These are phyloP conservation scores for Daktulosphaira vitifoliae DNA, from an alignment of 1,140 invertebrate species.

Conservation along the genomic window DNA sequence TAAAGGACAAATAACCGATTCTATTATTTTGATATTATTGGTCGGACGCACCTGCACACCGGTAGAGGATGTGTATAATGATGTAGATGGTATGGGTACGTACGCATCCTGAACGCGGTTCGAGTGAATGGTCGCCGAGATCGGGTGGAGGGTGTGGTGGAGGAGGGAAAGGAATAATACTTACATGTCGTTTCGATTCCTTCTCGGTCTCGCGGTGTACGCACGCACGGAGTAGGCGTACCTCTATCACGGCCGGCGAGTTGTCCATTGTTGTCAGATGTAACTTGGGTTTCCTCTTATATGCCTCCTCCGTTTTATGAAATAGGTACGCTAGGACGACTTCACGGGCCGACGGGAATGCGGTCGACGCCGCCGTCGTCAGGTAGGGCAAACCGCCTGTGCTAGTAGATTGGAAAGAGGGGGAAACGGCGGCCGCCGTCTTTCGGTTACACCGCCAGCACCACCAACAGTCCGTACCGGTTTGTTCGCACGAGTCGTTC, in stretches of 20 bases:
- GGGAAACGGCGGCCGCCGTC: not conserved
- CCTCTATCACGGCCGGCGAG: not conserved
- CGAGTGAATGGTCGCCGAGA: too few species aligned
- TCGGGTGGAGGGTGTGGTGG: too few species aligned
- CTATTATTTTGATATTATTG: too few species aligned
- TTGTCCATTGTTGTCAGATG: slow-evolving; percentile 18
- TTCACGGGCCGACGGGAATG: slow-evolving; percentile 28
- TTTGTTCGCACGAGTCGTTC: not conserved
- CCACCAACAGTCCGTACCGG: slow-evolving; percentile 5
- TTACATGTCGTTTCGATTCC: not conserved
- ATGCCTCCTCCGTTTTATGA: too few species aligned
- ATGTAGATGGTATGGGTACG: too few species aligned
- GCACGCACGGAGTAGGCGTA: not conserved
- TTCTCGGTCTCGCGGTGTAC: not conserved
- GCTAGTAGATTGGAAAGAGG: not conserved
- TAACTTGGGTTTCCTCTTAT: not conserved
- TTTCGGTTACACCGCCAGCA: not conserved
- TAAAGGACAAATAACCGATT: too few species aligned
- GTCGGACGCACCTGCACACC: too few species aligned
- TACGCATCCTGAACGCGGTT: too few species aligned
- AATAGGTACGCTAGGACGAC: not conserved
- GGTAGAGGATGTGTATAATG: too few species aligned
- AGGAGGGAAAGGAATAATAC: too few species aligned
- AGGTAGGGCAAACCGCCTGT: slow-evolving; percentile 24
- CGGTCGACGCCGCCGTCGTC: slow-evolving; percentile 10